A percentile compares a stretch with the other conserved stretches of the same genome.
These are phyloP conservation scores for Balaenoptera acutorostrata DNA, from an alignment of 2,113 vertebrate genomes.

Conservation along the genomic window DNA sequence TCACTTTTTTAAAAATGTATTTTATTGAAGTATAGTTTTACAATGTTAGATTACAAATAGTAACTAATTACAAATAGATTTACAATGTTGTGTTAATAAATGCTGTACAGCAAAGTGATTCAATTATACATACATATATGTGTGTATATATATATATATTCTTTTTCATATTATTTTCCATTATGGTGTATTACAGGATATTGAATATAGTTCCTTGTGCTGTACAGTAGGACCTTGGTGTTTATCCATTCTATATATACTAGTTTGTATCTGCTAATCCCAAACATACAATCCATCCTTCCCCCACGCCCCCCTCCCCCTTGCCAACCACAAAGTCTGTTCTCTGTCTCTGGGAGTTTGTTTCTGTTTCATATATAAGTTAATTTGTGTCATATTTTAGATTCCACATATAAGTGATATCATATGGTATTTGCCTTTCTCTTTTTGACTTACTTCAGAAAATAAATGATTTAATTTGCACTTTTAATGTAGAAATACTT, in stretches of 20 bases:
- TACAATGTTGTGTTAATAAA: not conserved
- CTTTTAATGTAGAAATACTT: not conserved
- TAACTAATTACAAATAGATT: not conserved
- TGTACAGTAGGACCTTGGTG: not conserved
- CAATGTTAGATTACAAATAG: too few relatives aligned
- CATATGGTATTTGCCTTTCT: not conserved
- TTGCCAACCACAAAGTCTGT: not conserved
- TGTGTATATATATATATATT: not conserved
- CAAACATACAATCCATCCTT: not conserved
- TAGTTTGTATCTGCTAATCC: not conserved
- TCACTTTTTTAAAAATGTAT: not conserved
- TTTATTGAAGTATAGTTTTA: not conserved
- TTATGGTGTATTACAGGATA: not conserved
- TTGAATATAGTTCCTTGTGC: not conserved
- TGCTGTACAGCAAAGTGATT: not conserved
- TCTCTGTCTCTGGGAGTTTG: not conserved
- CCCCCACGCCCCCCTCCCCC: not conserved
- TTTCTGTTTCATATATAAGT: not conserved
- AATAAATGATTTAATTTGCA: not conserved
- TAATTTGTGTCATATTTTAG: not conserved
- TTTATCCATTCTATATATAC: not conserved
- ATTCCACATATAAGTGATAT: not conserved
- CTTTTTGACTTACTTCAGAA: not conserved
- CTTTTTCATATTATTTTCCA: not conserved
- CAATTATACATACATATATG: not conserved